These are phyloP conservation scores for Macrosteles quadrilineatus DNA, from an alignment of 1,140 invertebrate genomes.

Conservation along the genomic window DNA sequence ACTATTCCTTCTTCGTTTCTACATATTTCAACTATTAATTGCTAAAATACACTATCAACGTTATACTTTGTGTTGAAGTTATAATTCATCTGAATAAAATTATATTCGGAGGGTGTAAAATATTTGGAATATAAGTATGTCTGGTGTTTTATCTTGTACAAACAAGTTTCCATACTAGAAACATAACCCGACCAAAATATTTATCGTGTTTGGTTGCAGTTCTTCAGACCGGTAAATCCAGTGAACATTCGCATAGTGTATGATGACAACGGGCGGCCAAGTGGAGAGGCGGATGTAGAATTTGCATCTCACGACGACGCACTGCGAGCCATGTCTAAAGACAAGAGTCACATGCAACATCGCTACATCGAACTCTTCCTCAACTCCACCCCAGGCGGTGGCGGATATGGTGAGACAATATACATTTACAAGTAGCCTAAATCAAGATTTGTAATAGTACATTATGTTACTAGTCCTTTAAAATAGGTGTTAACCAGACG, in stretches of 20 bases:
- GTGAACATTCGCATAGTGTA: conserved; percentile 79
- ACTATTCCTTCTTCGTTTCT: too few relatives aligned
- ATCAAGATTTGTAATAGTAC: not conserved
- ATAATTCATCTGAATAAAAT: too few relatives aligned
- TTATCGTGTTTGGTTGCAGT: conserved; percentile 68
- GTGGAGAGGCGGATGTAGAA: conserved; percentile 91
- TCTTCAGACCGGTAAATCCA: conserved; percentile 84
- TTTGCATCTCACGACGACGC: conserved; percentile 89
- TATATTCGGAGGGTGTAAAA: too few relatives aligned
- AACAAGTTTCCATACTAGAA: too few relatives aligned
- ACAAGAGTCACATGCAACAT: conserved; percentile 85
- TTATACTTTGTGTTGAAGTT: too few relatives aligned
- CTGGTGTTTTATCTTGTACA: too few relatives aligned
- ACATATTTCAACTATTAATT: too few relatives aligned
- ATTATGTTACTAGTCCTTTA: not conserved
- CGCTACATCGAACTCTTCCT: conserved; percentile 89
- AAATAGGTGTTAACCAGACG: not conserved
- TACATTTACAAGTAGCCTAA: not conserved
- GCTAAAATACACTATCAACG: too few relatives aligned
- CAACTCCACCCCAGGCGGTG: conserved; percentile 58
- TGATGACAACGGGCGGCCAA: conserved; percentile 80
- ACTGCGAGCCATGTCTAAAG: conserved; percentile 78
- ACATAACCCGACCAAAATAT: too few relatives aligned
- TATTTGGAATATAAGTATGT: too few relatives aligned
- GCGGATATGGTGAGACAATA: conserved; percentile 31